Evolutionary conservation across 1,140 invertebrate species (phyloP), one percentile per base, ranked within the genome.

Genomic region (Sogatella furcifera): DNA sequence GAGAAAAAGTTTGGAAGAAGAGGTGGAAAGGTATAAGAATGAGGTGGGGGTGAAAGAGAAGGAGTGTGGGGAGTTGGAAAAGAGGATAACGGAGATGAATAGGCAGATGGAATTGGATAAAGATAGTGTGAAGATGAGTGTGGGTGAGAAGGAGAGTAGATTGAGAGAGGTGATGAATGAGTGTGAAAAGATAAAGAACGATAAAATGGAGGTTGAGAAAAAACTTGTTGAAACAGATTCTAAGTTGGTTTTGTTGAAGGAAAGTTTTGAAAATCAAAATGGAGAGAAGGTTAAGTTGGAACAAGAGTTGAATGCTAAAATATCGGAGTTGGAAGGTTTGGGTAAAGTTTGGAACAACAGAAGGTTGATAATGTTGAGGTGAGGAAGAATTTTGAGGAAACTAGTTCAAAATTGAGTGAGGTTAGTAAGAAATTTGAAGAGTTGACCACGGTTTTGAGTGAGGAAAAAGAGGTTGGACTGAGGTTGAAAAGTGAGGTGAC

Each of bases 1-100:
- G 81, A 86, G 68, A 84, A 86, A 55, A 10, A 38, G 34, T 38
- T 13, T 38, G 34, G 8, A 11, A 10, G 34, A 38, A 13, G 34
- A 38, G 3, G 34, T 38, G 28, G 70, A 65, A 49, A 75, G 72
- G 43, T 67, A 74, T 42, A 75, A 72, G 54, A 65, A 72, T 43
- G 66, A 73, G 46, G 62, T 76, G 41, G 70, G 72, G 62, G 69
- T 70, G 57, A 72, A 73, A 62, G 70, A 72, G 24, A 72, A 66
- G 53, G 73, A 76, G 58, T 69, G 75, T 42, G 70, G 10, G 19
- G 52, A 21, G n/a, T 54, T 54, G 5, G 52, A 54, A 5, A 24
- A 24, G 14, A 56, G 46, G 42, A 21, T 62, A 19, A 55, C 59
- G 15, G 38, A 58, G 13, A 41, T 62, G 8, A 24, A 57, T 9